These are phyloP conservation scores for Epirrita christyi DNA, from an alignment of 2,888 invertebrate species.

Conservation along the genomic window DNA sequence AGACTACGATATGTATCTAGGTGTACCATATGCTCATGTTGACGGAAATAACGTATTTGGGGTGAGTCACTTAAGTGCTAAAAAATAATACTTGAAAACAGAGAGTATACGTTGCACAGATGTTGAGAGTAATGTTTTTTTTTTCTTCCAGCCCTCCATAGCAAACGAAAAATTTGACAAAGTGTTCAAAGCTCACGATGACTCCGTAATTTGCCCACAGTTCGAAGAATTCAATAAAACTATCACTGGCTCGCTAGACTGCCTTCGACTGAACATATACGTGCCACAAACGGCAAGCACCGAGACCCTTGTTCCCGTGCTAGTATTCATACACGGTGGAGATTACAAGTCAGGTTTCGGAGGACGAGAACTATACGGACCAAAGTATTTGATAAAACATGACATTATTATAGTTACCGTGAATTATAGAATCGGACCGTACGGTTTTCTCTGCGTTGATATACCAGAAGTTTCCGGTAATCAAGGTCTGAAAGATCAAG, in stretches of 20 bases:
- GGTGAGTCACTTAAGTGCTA: constrained; percentile 38
- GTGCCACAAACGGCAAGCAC: constrained; percentile 59
- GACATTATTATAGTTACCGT: constrained; percentile 45
- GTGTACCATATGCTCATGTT: constrained; percentile 54
- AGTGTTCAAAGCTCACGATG: constrained; percentile 37
- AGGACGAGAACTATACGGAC: constrained; percentile 40
- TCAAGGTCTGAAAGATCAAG: constrained; percentile 49
- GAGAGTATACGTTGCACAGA: too few relatives aligned
- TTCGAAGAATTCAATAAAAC: constrained; percentile 49
- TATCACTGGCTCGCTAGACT: constrained; percentile 73
- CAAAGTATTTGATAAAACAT: constrained; percentile 46
- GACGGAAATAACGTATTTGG: constrained; percentile 52
- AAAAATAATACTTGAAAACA: too few relatives aligned
- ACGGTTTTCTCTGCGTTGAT: constrained; percentile 55
- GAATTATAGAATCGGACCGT: constrained; percentile 54
- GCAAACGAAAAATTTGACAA: constrained; percentile 23
- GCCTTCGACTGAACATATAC: constrained; percentile 86
- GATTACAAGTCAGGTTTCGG: constrained; percentile 46
- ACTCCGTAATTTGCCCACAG: constrained; percentile 52
- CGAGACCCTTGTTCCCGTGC: constrained; percentile 43
- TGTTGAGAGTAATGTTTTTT: constrained; percentile 7
- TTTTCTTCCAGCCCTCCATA: constrained; percentile 26
- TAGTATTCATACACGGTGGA: constrained; percentile 57
- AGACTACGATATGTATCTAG: constrained; percentile 35
- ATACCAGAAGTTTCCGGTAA: constrained; percentile 51